Evolutionary conservation across 2,888 invertebrate species (phyloP).

Genomic region (Stenchaetothrips biformis): DNA sequence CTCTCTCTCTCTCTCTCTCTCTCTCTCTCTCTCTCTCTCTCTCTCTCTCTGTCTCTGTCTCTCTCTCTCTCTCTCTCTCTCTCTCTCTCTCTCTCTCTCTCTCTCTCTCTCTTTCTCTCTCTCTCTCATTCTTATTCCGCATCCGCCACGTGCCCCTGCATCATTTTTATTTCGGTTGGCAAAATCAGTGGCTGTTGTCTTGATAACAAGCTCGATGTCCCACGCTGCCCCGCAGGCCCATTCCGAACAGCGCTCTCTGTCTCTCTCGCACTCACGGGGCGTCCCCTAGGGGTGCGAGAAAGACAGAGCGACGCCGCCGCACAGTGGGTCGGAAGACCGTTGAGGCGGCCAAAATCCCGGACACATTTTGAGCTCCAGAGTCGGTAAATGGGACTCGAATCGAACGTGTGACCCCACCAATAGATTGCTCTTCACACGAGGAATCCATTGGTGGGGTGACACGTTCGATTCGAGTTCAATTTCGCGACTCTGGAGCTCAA

Average conservation of each 20-base stretch:
- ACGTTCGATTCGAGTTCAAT: too few species aligned
- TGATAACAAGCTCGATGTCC: background rate
- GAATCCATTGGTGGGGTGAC: too few species aligned
- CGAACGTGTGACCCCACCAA: too few species aligned
- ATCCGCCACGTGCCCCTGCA: background rate
- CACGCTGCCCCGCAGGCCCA: background rate
- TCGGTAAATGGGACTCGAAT: too few species aligned
- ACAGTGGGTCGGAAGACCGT: too few species aligned
- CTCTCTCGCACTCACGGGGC: background rate
- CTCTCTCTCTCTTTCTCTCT: background rate
- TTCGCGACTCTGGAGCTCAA: too few species aligned
- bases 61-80: background rate
- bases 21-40: background rate
- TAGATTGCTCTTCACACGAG: too few species aligned
- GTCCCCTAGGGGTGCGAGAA: background rate
- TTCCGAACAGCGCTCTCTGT: too few species aligned
- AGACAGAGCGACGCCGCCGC: too few species aligned
- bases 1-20: too few species aligned
- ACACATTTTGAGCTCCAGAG: too few species aligned
- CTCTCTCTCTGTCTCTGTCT: background rate
- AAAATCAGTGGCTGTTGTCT: background rate
- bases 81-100: background rate
- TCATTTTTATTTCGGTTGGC: background rate
- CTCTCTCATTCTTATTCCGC: background rate
- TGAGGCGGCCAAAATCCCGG: too few species aligned